phyloP scores from a whole-genome alignment of 1,140 invertebrate genomes.

The Ericerus pela region DNA sequence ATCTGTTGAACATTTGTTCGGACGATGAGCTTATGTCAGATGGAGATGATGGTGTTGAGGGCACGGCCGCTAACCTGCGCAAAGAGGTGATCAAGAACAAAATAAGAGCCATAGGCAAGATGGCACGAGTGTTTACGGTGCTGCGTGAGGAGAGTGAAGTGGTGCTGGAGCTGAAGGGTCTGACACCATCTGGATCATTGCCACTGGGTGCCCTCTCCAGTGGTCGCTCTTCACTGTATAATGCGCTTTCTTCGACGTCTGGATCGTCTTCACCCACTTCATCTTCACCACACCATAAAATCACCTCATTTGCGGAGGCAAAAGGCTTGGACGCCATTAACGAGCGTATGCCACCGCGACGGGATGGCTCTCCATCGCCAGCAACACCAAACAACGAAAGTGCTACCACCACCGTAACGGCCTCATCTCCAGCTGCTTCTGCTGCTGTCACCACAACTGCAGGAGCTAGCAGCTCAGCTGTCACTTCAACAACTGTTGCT shows the following conservation, averaged over 20 bases:
- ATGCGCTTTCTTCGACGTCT: too few relatives aligned
- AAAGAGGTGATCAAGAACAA: slow-evolving; percentile 99
- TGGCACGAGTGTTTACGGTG: slow-evolving; percentile 98
- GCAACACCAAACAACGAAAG: too few relatives aligned
- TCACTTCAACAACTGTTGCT: neutral
- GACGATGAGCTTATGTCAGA: slow-evolving; percentile 98
- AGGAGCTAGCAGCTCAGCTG: too few relatives aligned
- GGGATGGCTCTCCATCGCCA: slow-evolving; percentile 64
- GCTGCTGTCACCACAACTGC: neutral
- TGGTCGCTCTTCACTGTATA: slow-evolving; percentile 90
- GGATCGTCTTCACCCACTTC: too few relatives aligned
- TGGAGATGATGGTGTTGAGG: slow-evolving; percentile 88
- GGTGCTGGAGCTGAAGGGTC: slow-evolving; percentile 94
- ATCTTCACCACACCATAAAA: slow-evolving; percentile 97
- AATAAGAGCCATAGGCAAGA: slow-evolving; percentile 98
- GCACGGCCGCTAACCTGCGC: slow-evolving; percentile 83
- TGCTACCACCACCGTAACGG: too few relatives aligned
- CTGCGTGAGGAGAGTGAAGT: slow-evolving; percentile 98
- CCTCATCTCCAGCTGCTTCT: too few relatives aligned
- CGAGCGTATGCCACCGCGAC: slow-evolving; percentile 94
- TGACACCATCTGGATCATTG: slow-evolving; percentile 94
- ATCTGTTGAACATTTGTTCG: slow-evolving; percentile 99
- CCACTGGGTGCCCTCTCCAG: slow-evolving; percentile 93
- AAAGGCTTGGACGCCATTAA: slow-evolving; percentile 98
- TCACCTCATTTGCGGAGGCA: slow-evolving; percentile 96